Conservation (phyloP, 2,797 vertebrate genomes). For the Hypotaenidia philippensis region DNA sequence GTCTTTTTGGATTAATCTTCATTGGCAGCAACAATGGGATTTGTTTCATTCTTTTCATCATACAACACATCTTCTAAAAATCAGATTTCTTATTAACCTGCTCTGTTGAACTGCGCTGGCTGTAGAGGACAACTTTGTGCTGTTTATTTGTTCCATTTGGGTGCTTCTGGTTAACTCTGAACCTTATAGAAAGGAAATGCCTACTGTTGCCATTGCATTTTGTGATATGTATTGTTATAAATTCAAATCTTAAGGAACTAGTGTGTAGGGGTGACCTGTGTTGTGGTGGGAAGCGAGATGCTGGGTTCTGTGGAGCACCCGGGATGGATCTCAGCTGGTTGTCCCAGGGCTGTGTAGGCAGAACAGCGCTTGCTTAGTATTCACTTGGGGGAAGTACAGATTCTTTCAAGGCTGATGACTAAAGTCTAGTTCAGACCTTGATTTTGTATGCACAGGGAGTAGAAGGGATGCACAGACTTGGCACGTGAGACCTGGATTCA, state of each 20-base stretch:
- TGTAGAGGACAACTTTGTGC: background rate
- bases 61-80: background rate
- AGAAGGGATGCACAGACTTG: background rate
- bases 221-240: background rate
- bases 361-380: background rate
- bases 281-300: background rate
- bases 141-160: background rate
- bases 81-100: background rate
- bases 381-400: background rate
- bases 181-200: background rate
- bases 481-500: background rate
- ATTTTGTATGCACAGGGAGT: background rate
- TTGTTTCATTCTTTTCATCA: background rate
- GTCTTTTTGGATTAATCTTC: background rate
- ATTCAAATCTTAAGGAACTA: background rate
- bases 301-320: background rate
- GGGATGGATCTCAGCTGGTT: background rate
- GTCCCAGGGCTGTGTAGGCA: rapidly evolving
- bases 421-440: background rate
- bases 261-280: rapidly evolving
- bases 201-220: background rate
- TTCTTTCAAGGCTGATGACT: background rate
- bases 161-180: background rate
- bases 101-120: background rate
- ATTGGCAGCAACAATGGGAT: background rate